A percentile compares a stretch with the other conserved stretches of the same genome.
Evolutionary conservation across 2,113 vertebrate species (phyloP).

Genomic region (Burhinus oedicnemus): DNA sequence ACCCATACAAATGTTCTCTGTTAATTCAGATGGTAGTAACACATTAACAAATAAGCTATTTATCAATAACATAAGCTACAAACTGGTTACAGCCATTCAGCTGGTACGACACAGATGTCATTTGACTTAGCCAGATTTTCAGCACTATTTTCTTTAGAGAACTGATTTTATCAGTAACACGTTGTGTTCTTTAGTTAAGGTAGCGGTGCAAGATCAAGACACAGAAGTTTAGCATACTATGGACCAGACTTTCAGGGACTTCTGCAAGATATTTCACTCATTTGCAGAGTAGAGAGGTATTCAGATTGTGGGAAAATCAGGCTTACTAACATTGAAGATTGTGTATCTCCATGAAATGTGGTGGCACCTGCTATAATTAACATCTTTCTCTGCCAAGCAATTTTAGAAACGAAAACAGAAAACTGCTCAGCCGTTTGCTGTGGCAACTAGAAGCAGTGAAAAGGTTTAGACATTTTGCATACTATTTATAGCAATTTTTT

Average conservation of each 20-base stretch:
- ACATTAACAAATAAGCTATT: neutral
- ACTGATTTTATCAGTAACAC: neutral
- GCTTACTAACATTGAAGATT: neutral
- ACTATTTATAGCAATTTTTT: neutral
- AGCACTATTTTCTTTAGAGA: neutral
- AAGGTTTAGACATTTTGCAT: neutral
- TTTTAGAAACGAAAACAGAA: neutral
- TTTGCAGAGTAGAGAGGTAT: neutral
- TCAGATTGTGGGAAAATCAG: neutral
- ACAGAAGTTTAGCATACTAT: neutral
- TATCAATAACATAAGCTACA: neutral
- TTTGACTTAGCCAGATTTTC: neutral
- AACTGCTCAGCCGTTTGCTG: neutral
- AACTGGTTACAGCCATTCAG: neutral
- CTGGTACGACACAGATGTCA: neutral
- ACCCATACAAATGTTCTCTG: neutral
- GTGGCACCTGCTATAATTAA: neutral
- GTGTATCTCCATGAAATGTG: neutral
- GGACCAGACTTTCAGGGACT: neutral
- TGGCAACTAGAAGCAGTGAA: neutral
- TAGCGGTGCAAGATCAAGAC: neutral
- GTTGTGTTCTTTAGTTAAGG: neutral
- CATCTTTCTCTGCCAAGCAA: neutral
- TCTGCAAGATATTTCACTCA: neutral
- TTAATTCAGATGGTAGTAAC: neutral